Evolutionary conservation across 2,797 vertebrate genomes (phyloP), one percentile per base, ranked within the genome.

Genomic region (Phataginus tricuspis): DNA sequence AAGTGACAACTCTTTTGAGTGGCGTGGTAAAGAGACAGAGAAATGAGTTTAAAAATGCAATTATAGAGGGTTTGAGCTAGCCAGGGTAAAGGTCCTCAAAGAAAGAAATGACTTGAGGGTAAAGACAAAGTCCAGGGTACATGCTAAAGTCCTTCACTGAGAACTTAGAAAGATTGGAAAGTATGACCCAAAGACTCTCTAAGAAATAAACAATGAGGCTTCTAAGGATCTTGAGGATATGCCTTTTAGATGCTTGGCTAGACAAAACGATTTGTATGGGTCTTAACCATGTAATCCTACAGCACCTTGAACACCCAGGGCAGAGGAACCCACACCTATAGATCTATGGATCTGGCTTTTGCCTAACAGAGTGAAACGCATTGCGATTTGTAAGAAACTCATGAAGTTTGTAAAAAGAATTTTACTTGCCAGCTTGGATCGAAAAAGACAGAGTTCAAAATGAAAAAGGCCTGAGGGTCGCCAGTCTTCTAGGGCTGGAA

Each of bases 91-190:
- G 8, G 34, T 91, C 78, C 49, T 94, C 18, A 86, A 75, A 82
- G n/a, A 51, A 71, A 95, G 45, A 92, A 59, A 75, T 49, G 55
- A 25, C 21, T 57, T 92, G 49, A 51, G 59, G 21, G 13, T 83
- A 78, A 96, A 90, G 64, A 82, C 72, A 82, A 93, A 77, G 25
- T 83, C 51, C 72, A 95, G 6, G 12, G 15, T 86, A 19, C 25
- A 49, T n/a, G 74, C 21, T 91, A 75, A 69, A 25, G 75, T 45
- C 18, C 7, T 86, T 93, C 63, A 12, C 8, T 51, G 57, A 91
- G 31, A 89, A 85, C 64, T 94, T n/a, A 31, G 25, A 82, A 93
- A 88, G 31, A 53, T 94, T 74, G 91, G 86, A 96, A 29, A 2
- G 15, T 86, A 39, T 61, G 9, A 59, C 89, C 82, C 82, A 72